Percentiles rank a stretch among this genome's conserved stretches.
Evolutionary conservation across 2,888 invertebrate species (phyloP).

Genomic region (Hemistola chrysoprasaria): DNA sequence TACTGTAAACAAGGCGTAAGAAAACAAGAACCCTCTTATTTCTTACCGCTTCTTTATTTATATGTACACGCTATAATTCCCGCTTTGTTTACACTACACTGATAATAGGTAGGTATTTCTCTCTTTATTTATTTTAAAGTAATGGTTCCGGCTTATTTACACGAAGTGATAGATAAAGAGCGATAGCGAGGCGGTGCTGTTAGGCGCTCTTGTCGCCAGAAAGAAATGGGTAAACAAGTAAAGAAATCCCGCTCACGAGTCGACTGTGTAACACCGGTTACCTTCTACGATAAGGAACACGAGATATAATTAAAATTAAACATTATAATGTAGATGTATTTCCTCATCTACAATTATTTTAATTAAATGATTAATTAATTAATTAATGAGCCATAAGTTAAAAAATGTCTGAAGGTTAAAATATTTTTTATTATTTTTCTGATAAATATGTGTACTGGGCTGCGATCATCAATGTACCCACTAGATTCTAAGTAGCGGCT

Average conservation of each 20-base stretch:
- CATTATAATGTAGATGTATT: no score
- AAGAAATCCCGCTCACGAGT: constrained; percentile 53
- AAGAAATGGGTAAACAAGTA: constrained; percentile 69
- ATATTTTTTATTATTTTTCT: no score
- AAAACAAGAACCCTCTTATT: constrained; percentile 38
- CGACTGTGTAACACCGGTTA: constrained; percentile 65
- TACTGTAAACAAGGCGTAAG: constrained; percentile 24
- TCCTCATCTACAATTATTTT: no score
- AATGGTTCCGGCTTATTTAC: constrained; percentile 67
- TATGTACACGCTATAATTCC: constrained; percentile 63
- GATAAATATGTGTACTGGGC: no score
- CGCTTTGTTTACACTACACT: constrained; percentile 57
- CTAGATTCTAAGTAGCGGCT: no score
- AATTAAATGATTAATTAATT: no score
- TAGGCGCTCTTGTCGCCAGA: constrained; percentile 61
- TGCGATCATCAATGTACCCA: no score
- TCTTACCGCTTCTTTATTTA: constrained; percentile 51
- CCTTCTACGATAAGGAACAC: constrained; percentile 47
- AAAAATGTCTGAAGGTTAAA: no score
- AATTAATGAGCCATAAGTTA: no score
- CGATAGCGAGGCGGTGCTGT: constrained; percentile 62
- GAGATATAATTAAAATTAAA: constrained; percentile 37
- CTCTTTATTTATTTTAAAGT: constrained; percentile 65
- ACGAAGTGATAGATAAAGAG: constrained; percentile 72
- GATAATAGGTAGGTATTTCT: constrained; percentile 73